Evolutionary conservation across 2,797 vertebrate species (phyloP), one percentile per base, ranked within the genome.

Genomic region (Spea hammondii): DNA sequence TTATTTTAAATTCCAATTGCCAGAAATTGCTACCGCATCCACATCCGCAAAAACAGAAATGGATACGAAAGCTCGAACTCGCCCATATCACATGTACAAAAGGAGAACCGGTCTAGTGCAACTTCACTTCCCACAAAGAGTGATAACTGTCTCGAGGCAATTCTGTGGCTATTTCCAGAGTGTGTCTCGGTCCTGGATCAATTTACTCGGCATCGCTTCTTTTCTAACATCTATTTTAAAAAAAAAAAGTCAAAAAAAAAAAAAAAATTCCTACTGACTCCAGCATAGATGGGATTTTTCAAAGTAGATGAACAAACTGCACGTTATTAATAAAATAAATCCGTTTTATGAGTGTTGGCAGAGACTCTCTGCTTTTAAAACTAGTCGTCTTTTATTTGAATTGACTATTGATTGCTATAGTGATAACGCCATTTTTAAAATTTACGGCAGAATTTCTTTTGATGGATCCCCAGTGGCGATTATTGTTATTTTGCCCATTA

Each of bases 71-170:
- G 12, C 5, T 12, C n/a, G 70, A 72, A 12, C 17, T 46, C 13
- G 53, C 59, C 6, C 14, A 3, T n/a, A 51, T 62, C 32, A 62
- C 32, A 14, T 57, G 70, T 11, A 57, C 12, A 72, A 47, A 5
- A 55, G 66, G 62, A 67, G 70, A 54, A 44, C 64, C 45, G 32
- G 8, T 46, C 70, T 59, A n/a, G 60, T 50, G 64, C 70, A 66
- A 70, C 12, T 59, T 11, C 46, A 49, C 64, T 70, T 71, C 67
- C 70, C 44, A 46, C 70, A 65, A 72, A 72, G 70, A 65, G 50
- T 59, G 57, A 78, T 78, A 12, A 78, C 69, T 72, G 77, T 66
- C 70, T 72, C 8, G 45, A 50, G 62, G 70, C 70, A 67, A 72
- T 54, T 65, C 70, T 72, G 4, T 45, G 66, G 69, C 70, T 78